A percentile compares a stretch with the other conserved stretches of the same genome.
Conservation (phyloP, 2,797 vertebrate species). For the Cuculus canorus region DNA sequence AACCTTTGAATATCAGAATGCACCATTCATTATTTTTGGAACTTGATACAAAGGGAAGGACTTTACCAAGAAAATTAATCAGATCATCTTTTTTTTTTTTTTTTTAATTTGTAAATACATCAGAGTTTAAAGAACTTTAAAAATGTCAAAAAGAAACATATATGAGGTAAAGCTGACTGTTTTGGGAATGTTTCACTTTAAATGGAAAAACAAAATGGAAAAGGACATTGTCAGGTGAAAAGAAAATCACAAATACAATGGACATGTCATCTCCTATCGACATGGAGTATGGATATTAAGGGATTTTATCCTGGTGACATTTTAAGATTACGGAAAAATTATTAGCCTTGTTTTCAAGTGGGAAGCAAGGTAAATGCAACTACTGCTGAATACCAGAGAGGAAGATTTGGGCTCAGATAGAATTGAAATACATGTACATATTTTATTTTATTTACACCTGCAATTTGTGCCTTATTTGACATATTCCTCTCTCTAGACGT, state of each 20-base stretch:
- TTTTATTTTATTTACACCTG: background rate
- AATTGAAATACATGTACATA: background rate
- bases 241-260: background rate
- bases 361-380: background rate
- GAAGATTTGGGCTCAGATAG: background rate
- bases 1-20: conserved; percentile 36
- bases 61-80: background rate
- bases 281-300: background rate
- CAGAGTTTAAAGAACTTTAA: background rate
- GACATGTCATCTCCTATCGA: rapidly evolving
- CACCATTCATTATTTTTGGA: background rate
- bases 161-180: background rate
- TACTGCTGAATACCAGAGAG: background rate
- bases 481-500: background rate
- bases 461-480: background rate
- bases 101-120: background rate
- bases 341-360: background rate
- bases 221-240: background rate
- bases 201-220: background rate
- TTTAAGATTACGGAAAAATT: background rate
- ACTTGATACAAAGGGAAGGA: background rate
- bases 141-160: background rate
- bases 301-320: background rate
- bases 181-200: background rate
- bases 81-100: background rate